These are phyloP conservation scores for Anguilla marmorata DNA, from an alignment of 2,797 vertebrate species.

Conservation along the genomic window DNA sequence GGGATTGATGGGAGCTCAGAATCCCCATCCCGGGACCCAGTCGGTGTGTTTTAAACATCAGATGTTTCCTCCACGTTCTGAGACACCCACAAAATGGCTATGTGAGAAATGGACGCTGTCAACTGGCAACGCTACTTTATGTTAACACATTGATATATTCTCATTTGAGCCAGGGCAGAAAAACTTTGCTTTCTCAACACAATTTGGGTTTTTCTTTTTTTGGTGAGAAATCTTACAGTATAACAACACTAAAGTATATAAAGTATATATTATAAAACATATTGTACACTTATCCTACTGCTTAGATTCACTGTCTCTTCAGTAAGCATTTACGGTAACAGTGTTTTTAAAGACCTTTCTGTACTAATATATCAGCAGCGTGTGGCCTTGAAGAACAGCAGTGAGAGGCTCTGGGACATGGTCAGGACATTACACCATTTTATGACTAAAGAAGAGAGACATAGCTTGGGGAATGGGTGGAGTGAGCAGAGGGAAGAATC, in stretches of 20 bases:
- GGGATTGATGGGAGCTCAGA: constrained; percentile 45
- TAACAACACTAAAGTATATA: no score
- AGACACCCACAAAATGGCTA: no score
- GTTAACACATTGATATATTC: no score
- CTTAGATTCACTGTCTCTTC: not conserved
- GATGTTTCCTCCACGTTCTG: not conserved
- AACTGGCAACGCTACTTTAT: no score
- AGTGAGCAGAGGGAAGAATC: constrained; percentile 46
- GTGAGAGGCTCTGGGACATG: constrained; percentile 53
- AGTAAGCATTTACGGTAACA: constrained; percentile 42
- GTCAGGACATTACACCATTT: constrained; percentile 71
- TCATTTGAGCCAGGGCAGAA: no score
- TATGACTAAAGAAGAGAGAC: constrained; percentile 64
- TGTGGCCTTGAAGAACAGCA: constrained; percentile 60
- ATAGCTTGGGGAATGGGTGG: not conserved
- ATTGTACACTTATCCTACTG: not conserved
- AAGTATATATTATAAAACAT: no score
- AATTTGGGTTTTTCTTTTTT: not conserved
- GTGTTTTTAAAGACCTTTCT: constrained; percentile 41
- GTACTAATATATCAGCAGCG: constrained; percentile 50
- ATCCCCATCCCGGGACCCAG: constrained; percentile 4
- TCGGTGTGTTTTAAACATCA: constrained; percentile 11
- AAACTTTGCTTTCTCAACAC: not conserved
- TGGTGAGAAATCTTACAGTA: not conserved
- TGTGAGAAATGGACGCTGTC: no score